Conservation (phyloP, 2,888 invertebrate species). For the Trachelus iudaicus region DNA sequence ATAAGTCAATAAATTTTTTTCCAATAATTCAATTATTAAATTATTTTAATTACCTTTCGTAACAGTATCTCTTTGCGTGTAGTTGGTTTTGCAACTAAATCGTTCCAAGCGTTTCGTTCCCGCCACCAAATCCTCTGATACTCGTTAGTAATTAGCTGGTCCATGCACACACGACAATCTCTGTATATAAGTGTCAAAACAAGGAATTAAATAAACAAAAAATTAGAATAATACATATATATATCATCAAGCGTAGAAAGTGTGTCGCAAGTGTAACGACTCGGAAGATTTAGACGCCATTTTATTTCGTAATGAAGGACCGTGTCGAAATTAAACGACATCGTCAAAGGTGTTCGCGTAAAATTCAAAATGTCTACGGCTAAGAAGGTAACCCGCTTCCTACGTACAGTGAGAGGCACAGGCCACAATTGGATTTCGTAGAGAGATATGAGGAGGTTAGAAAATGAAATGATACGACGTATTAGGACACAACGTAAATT, state of each 20-base stretch:
- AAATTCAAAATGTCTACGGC: background rate
- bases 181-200: constrained; percentile 18
- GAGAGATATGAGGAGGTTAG: background rate
- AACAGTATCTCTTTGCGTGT: background rate
- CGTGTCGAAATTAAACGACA: background rate
- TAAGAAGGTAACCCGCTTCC: background rate
- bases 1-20: background rate
- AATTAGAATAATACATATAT: background rate
- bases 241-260: background rate
- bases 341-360: background rate
- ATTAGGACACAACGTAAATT: background rate
- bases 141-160: constrained; percentile 45
- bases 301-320: background rate
- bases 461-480: background rate
- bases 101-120: constrained; percentile 21
- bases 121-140: constrained; percentile 50
- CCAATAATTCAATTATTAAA: background rate
- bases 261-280: background rate
- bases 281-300: background rate
- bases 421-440: background rate
- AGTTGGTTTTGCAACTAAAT: background rate
- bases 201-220: background rate
- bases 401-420: background rate
- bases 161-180: constrained; percentile 39
- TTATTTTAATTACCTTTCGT: background rate